Base-by-base conservation (phyloP, 2,797 vertebrate genomes). In the Falco rusticolus region DNA sequence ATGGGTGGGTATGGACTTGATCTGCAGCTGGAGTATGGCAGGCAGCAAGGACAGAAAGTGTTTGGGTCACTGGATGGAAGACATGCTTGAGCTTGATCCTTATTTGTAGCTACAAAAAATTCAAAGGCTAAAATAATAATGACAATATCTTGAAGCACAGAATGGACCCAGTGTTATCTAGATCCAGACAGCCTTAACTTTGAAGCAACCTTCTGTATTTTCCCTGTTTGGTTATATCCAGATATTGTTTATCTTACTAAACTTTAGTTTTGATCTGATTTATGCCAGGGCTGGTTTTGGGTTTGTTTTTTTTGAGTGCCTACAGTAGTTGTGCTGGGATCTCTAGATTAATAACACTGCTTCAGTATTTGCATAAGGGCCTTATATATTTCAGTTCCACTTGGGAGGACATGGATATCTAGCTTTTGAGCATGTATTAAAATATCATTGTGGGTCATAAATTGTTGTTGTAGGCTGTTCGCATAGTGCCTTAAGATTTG, bases 401-500 rank as follows among this genome's bases (percentile, higher is more conserved):
- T 87, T 91, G 64, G 78, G 69, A 81, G 31, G 50, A 71, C 6
- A 4, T 68, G 54, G 57, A 8, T 93, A 69, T 65, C 41, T 82
- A 65, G 37, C 57, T 93, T 96, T 87, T 85, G 75, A 92, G 28
- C 6, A 1, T 84, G 68, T 87, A 81, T 89, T 89, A 92, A 85
- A 92, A 71, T 81, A 84, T 61, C 81, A 75, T 43, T 72, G 76
- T 81, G 57, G 54, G 37, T 85, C n/a, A 76, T 87, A 93, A 94
- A 92, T 96, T 80, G 59, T 87, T 87, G 80, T 64, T 90, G 33
- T 6, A 69, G 61, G 60, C 57, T 90, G 61, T 93, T 94, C n/a
- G 57, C 7, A 2, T 78, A 94, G 39, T 68, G 48, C 77, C 57
- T 80, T 78, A 84, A 95, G 86, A 89, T 94, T 87, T 91, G 33